A percentile compares a stretch with the other conserved stretches of the same genome.
phyloP scores from a whole-genome alignment of 2,797 vertebrate species.

The Podargus strigoides region DNA sequence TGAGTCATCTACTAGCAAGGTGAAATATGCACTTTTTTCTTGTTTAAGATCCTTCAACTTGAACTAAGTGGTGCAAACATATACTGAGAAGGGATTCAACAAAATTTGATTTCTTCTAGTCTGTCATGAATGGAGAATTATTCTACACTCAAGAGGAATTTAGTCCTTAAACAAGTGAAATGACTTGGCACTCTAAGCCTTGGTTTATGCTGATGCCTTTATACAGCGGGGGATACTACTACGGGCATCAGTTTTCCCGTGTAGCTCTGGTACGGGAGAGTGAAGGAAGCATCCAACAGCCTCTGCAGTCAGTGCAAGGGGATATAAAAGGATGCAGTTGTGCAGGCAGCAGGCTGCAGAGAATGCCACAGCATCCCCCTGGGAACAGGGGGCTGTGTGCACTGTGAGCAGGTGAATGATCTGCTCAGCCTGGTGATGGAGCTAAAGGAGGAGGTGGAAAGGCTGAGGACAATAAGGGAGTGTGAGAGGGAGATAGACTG shows the following conservation, averaged over 20 bases:
- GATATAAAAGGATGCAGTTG: no score
- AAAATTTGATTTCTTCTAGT: not conserved
- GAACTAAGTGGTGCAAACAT: not conserved
- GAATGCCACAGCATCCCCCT: no score
- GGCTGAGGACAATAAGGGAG: no score
- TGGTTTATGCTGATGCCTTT: not conserved
- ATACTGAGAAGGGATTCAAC: not conserved
- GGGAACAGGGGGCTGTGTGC: no score
- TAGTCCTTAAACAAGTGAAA: not conserved
- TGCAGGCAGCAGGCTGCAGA: no score
- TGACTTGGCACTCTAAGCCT: not conserved
- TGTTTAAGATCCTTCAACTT: not conserved
- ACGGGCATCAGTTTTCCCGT: not conserved
- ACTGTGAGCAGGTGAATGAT: no score
- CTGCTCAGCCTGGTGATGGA: no score
- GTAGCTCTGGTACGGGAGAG: not conserved
- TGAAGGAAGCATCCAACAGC: rapidly evolving
- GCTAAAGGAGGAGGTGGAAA: no score
- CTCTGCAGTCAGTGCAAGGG: not conserved
- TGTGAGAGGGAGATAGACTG: no score
- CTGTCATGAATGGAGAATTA: not conserved
- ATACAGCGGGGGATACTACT: not conserved
- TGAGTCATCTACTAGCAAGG: not conserved
- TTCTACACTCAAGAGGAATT: not conserved
- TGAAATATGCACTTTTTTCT: not conserved